Conservation (phyloP, 2,888 invertebrate species). For the Neoitamus cyanurus region DNA sequence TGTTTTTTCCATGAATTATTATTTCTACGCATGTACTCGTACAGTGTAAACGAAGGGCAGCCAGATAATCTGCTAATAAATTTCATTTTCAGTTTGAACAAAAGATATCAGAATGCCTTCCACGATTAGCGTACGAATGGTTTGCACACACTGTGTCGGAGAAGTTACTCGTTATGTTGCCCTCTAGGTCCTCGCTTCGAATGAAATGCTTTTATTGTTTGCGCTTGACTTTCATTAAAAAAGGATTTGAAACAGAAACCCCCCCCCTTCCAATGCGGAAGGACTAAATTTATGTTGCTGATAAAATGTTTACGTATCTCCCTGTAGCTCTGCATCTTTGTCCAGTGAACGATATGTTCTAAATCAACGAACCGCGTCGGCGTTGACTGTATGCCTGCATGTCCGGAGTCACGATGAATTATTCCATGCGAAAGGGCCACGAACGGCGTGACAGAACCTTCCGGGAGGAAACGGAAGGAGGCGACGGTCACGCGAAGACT, state of each 20-base stretch:
- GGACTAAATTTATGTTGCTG: not conserved
- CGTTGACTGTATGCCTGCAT: not conserved
- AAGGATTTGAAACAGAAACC: not conserved
- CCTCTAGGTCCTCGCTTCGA: not conserved
- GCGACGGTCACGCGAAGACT: not conserved
- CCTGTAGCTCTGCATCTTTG: not conserved
- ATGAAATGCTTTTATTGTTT: not conserved
- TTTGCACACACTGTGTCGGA: not conserved
- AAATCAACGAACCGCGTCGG: too few relatives aligned
- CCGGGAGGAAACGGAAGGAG: not conserved
- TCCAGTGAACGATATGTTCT: not conserved
- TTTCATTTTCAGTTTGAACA: not conserved
- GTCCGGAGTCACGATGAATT: not conserved
- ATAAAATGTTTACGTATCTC: not conserved
- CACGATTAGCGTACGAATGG: not conserved
- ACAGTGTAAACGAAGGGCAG: not conserved
- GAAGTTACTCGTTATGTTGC: not conserved
- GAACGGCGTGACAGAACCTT: not conserved
- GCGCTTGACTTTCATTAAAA: not conserved
- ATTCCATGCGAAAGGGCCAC: not conserved
- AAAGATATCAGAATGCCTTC: not conserved
- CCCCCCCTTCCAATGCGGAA: not conserved
- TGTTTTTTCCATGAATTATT: too few relatives aligned
- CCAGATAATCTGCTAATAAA: not conserved
- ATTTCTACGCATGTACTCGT: not conserved